phyloP scores from a whole-genome alignment of 2,888 invertebrate species.

The Conistra vaccinii region DNA sequence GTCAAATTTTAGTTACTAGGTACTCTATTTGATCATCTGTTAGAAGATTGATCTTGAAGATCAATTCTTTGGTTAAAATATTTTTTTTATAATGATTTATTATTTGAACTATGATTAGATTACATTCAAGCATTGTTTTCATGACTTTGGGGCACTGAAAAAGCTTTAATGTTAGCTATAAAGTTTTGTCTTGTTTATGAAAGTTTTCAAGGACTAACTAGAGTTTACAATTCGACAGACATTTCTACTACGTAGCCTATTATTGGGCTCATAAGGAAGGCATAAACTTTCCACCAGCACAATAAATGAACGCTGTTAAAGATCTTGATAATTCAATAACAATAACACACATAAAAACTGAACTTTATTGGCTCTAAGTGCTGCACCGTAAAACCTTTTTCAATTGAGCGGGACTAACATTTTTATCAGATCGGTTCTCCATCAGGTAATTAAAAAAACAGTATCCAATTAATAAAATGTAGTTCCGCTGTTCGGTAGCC shows the following conservation, averaged over 20 bases:
- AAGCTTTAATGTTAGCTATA: background rate
- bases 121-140: background rate
- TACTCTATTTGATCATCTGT: background rate
- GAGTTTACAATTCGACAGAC: background rate
- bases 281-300: constrained; percentile 18
- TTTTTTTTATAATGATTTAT: background rate
- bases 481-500: constrained; percentile 75
- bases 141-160: background rate
- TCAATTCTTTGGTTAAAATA: background rate
- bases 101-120: background rate
- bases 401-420: constrained; percentile 60
- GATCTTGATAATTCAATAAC: constrained; percentile 57
- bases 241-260: background rate
- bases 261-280: background rate
- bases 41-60: background rate
- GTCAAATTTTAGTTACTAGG: background rate
- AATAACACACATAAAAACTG: constrained; percentile 46
- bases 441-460: constrained; percentile 85
- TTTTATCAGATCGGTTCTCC: constrained; percentile 78
- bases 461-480: constrained; percentile 88
- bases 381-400: constrained; percentile 62
- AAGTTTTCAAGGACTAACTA: background rate
- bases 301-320: constrained; percentile 32
- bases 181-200: background rate
- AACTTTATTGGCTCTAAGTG: constrained; percentile 65